Percentiles rank a stretch among this genome's conserved stretches.
Evolutionary conservation across 2,113 vertebrate genomes (phyloP).

Genomic region (Pteropus alecto): DNA sequence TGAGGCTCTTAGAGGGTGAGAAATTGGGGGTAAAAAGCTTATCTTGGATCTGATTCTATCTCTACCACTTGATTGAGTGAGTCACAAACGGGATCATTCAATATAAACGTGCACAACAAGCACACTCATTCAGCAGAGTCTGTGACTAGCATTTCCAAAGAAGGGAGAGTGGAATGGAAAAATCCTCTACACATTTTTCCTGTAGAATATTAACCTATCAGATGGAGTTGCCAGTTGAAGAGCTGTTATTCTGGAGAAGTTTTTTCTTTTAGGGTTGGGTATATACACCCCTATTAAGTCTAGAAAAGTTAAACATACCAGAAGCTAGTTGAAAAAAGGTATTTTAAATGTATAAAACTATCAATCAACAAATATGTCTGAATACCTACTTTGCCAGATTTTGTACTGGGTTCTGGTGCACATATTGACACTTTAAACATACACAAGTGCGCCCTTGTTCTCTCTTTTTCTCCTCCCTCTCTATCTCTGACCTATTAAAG

Average conservation of each 20-base stretch:
- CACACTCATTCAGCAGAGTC: not conserved
- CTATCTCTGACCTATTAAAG: not conserved
- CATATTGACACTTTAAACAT: not conserved
- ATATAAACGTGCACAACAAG: not conserved
- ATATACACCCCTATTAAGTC: not conserved
- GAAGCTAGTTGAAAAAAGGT: not conserved
- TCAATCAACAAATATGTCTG: not conserved
- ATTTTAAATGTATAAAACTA: not conserved
- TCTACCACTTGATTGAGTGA: not conserved
- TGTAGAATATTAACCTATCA: not conserved
- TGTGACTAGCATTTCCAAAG: not conserved
- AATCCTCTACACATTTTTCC: not conserved
- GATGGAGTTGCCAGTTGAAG: not conserved
- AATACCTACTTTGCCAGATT: not conserved
- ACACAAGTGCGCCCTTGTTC: not conserved
- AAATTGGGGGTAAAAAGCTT: not conserved
- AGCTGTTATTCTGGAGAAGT: not conserved
- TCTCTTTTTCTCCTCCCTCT: not conserved
- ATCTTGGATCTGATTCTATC: not conserved
- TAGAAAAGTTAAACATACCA: conserved; percentile 21
- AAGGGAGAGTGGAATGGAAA: not conserved
- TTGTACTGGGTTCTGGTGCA: not conserved
- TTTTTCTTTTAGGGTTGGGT: not conserved
- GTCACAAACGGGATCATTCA: not conserved
- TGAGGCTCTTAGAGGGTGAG: not conserved